Evolutionary conservation across 2,113 vertebrate species (phyloP).

Genomic region (Antennarius striatus): DNA sequence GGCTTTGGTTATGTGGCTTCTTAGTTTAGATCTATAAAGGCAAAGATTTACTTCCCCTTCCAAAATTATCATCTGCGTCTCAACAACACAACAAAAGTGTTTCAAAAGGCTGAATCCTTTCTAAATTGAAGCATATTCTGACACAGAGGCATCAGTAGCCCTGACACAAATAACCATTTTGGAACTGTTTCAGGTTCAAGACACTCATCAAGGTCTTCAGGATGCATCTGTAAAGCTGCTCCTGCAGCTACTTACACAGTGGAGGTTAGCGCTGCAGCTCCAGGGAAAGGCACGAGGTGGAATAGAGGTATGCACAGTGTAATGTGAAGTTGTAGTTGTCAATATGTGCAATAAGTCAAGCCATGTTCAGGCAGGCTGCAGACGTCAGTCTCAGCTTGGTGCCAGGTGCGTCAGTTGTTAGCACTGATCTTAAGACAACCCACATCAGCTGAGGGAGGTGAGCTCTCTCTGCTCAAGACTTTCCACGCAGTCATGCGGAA

Average conservation of each 20-base stretch:
- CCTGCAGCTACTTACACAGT: slow-evolving; percentile 95
- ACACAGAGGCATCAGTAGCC: no score
- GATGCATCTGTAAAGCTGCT: slow-evolving; percentile 95
- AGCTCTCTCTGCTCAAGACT: no score
- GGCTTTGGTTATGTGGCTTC: no score
- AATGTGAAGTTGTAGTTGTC: no score
- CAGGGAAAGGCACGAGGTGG: slow-evolving; percentile 86
- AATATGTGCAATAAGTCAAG: no score
- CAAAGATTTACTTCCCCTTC: background rate
- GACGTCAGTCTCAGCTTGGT: no score
- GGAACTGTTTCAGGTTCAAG: slow-evolving; percentile 80
- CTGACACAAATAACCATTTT: background rate
- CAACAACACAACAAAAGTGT: background rate
- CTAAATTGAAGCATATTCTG: background rate
- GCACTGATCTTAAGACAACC: no score
- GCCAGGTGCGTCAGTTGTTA: no score
- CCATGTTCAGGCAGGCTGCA: no score
- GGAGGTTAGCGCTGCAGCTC: slow-evolving; percentile 92
- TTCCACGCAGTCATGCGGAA: no score
- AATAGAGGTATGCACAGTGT: slow-evolving; percentile 80
- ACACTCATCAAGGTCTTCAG: slow-evolving; percentile 92
- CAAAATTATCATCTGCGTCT: background rate
- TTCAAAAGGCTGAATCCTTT: background rate
- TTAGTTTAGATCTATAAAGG: no score
- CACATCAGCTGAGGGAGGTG: no score